These are phyloP conservation scores for Aspidiotus destructor DNA, from an alignment of 2,888 invertebrate genomes.

Conservation along the genomic window DNA sequence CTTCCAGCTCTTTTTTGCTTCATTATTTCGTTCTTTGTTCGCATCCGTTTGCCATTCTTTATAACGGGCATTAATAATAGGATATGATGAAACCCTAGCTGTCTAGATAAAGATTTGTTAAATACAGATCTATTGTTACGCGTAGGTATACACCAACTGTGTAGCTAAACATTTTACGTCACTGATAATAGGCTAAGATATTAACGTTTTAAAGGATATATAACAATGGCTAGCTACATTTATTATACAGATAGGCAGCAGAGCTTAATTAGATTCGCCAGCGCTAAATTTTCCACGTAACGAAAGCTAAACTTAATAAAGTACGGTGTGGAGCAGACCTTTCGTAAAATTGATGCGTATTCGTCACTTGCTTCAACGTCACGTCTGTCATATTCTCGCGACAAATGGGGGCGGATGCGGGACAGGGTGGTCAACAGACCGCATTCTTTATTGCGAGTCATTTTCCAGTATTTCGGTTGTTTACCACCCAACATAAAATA, in stretches of 20 bases:
- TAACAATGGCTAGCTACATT: conserved; percentile 19
- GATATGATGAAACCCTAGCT: conserved; percentile 20
- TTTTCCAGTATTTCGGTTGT: no score
- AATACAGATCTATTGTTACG: conserved; percentile 28
- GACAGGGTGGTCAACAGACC: no score
- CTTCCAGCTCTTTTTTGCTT: no score
- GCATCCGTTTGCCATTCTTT: no score
- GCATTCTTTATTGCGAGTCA: no score
- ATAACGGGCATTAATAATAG: no score
- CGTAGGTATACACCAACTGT: no score
- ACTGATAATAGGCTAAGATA: conserved; percentile 29
- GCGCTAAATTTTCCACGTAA: conserved; percentile 24
- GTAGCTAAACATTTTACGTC: conserved; percentile 27
- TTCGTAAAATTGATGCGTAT: background rate
- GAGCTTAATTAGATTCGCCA: conserved; percentile 25
- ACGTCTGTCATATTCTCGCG: no score
- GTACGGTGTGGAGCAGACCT: background rate
- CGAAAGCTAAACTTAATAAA: conserved; percentile 13
- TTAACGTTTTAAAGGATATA: conserved; percentile 29
- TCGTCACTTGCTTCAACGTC: background rate
- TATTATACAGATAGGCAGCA: conserved; percentile 21
- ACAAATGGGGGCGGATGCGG: no score
- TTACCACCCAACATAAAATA: no score
- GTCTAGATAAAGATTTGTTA: conserved; percentile 29
- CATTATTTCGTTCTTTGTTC: no score